Base-by-base conservation (phyloP, 1,140 invertebrate species). In the Procambarus virginalis region DNA sequence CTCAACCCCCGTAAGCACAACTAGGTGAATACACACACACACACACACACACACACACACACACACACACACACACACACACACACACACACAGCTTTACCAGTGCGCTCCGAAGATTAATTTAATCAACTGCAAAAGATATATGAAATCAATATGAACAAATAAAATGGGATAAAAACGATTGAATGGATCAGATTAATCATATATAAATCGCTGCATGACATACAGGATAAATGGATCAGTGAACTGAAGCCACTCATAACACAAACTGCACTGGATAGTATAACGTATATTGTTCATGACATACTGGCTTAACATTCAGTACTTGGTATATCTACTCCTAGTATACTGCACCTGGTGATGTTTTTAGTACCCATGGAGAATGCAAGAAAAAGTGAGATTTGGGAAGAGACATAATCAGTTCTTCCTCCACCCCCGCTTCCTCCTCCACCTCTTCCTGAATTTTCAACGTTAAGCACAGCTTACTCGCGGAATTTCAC, bases 41-140 rank as follows among this genome's bases (percentile, higher is more conserved):
- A 34, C 51, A 8, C 51, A 8, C 10, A 8, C 51, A 55, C 51
- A 55, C 51, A 55, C 51, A 55, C 22, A 73, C 68, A 73, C 68
- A 73, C 68, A 73, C 68, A 73, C 68, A 73, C 68, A 73, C 68
- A 73, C 68, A 73, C n/a, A 73, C n/a, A 73, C 68, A 73, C 68
- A 73, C 68, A 73, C 68, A 73, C 68, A 73, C 68, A 73, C 68
- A 34, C 20, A 34, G n/a, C 68, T 17, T 20, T n/a, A 73, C 5
- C n/a, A 73, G n/a, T 73, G 8, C 64, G 22, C 14, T 73, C 0
- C n/a, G n/a, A 34, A 73, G 68, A 73, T 73, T 34, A 73, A 73
- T 73, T 9, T 73, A 73, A 73, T 73, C 68, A 22, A 8, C 68
- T 34, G 68, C 68, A 73, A 34, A 73, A 73, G 68, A 73, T 73